A percentile compares a stretch with the other conserved stretches of the same genome.
phyloP scores from a whole-genome alignment of 2,888 invertebrate species.

The Cryptocheilus praepositus region DNA sequence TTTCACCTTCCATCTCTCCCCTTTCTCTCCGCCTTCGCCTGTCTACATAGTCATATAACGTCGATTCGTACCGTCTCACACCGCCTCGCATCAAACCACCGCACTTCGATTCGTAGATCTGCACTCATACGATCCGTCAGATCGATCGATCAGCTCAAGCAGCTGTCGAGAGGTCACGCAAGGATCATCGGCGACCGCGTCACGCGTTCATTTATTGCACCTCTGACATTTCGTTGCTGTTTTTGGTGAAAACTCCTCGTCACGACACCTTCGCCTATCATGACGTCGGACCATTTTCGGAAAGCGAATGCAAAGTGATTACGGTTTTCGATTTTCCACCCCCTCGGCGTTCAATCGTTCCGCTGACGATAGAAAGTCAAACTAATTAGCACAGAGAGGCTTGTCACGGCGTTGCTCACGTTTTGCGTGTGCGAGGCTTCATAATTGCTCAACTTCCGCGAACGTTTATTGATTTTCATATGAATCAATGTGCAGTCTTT shows the following conservation, averaged over 20 bases:
- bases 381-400: too few species aligned
- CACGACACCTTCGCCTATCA: conserved; percentile 7
- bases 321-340: too few species aligned
- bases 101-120: neutral
- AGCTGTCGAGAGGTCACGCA: conserved; percentile 46
- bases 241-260: conserved; percentile 7
- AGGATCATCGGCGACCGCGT: conserved; percentile 39
- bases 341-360: too few species aligned
- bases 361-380: too few species aligned
- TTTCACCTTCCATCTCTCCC: conserved; percentile 11
- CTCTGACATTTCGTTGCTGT: conserved; percentile 48
- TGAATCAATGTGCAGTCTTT: too few species aligned
- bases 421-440: too few species aligned
- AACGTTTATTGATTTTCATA: too few species aligned
- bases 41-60: conserved; percentile 15
- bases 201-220: conserved; percentile 36
- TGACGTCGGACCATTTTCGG: neutral
- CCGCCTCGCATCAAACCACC: neutral
- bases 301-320: neutral
- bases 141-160: conserved; percentile 38
- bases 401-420: too few species aligned
- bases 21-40: neutral
- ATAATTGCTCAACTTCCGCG: too few species aligned
- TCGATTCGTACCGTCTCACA: neutral
- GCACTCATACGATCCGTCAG: conserved; percentile 31